A percentile compares a stretch with the other conserved stretches of the same genome.
Evolutionary conservation across 1,140 invertebrate genomes (phyloP).

Genomic region (Physella acuta): DNA sequence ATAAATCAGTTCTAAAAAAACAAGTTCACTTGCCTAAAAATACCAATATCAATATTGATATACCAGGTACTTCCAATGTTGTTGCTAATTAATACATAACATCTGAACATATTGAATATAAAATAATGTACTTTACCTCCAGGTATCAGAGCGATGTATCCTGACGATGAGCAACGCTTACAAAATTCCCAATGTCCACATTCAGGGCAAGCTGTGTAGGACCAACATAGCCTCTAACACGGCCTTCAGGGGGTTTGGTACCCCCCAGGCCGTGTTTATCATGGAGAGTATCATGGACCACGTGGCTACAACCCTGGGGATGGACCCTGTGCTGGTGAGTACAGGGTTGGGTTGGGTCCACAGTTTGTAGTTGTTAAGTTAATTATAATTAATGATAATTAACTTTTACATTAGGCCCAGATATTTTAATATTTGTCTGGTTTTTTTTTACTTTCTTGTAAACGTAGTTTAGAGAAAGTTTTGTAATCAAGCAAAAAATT

Average conservation of each 20-base stretch:
- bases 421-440: background rate
- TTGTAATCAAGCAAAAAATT: constrained; percentile 65
- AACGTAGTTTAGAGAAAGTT: constrained; percentile 48
- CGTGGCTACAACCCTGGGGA: constrained; percentile 35
- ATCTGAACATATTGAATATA: background rate
- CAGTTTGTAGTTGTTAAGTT: background rate
- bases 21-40: background rate
- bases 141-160: constrained; percentile 14
- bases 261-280: constrained; percentile 55
- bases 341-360: background rate
- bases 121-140: background rate
- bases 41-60: background rate
- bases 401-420: background rate
- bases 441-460: background rate
- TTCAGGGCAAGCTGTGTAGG: constrained; percentile 49
- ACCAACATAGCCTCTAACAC: constrained; percentile 60
- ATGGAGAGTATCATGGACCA: constrained; percentile 53
- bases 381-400: background rate
- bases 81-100: background rate
- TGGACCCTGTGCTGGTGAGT: constrained; percentile 14
- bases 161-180: constrained; percentile 50
- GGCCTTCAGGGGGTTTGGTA: constrained; percentile 60
- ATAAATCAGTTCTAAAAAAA: background rate
- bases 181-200: constrained; percentile 50
- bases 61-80: background rate